Conservation (phyloP, 2,797 vertebrate genomes). For the Iguana delicatissima region DNA sequence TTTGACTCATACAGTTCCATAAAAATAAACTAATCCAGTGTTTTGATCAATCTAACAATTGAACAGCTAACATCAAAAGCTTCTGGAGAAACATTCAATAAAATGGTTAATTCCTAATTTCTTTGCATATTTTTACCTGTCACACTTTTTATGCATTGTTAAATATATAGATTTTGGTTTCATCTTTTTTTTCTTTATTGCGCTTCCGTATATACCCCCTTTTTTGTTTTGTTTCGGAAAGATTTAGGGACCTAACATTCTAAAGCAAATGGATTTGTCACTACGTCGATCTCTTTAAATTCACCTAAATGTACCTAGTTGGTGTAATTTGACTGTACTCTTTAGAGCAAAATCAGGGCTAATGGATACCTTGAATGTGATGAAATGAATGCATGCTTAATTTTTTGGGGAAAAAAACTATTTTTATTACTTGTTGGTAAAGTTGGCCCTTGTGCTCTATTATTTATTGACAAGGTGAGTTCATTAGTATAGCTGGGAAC, state of each 20-base stretch:
- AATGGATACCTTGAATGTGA: conserved; percentile 68
- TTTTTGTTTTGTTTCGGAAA: not conserved
- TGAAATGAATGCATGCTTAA: conserved; percentile 68
- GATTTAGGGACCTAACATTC: not conserved
- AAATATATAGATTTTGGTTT: not conserved
- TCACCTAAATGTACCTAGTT: conserved; percentile 57
- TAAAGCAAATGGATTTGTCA: not conserved
- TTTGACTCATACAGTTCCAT: no score
- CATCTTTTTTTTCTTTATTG: not conserved
- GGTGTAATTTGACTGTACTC: conserved; percentile 65
- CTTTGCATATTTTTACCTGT: not conserved
- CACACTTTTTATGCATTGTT: not conserved
- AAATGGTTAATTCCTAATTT: not conserved
- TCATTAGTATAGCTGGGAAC: conserved; percentile 53
- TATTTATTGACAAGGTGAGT: conserved; percentile 53
- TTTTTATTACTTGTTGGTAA: conserved; percentile 65
- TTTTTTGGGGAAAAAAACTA: conserved; percentile 46
- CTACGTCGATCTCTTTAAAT: conserved; percentile 42
- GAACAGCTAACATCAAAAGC: no score
- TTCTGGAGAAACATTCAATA: not conserved
- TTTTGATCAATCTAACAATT: no score
- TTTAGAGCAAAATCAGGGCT: conserved; percentile 59
- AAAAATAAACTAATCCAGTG: no score
- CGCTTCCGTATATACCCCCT: not conserved
- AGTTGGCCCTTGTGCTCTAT: conserved; percentile 63